Percentiles rank a stretch among this genome's conserved stretches.
Conservation (phyloP, 2,888 invertebrate species). For the Cyclophora albipunctata region DNA sequence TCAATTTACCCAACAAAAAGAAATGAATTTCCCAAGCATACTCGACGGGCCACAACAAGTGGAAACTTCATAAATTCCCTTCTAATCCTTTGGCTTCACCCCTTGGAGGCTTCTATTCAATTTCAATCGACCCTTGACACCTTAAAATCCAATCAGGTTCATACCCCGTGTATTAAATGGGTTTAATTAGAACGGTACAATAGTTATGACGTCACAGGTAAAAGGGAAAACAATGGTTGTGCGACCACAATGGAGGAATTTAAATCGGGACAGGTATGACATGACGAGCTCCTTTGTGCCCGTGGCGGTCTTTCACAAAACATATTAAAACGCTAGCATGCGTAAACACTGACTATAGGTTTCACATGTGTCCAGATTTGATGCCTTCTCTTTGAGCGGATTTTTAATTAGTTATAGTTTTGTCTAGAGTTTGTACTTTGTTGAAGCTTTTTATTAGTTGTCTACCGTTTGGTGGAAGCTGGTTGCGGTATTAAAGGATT, state of each 20-base stretch:
- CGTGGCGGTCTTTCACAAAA: slow-evolving; percentile 1
- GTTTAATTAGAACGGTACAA: slow-evolving; percentile 51
- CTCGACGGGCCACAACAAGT: not conserved
- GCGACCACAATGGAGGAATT: slow-evolving; percentile 39
- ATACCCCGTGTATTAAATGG: slow-evolving; percentile 36
- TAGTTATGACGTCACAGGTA: slow-evolving; percentile 33
- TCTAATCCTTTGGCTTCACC: slow-evolving; percentile 6
- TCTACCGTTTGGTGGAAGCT: too few relatives aligned
- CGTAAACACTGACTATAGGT: not conserved
- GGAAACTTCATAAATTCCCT: not conserved
- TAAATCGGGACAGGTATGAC: slow-evolving; percentile 39
- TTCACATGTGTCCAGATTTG: not conserved
- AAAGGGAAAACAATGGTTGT: slow-evolving; percentile 37
- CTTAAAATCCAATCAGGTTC: slow-evolving; percentile 54
- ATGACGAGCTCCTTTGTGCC: slow-evolving; percentile 26
- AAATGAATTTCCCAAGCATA: not conserved
- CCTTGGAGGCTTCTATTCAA: slow-evolving; percentile 17
- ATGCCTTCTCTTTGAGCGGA: too few relatives aligned
- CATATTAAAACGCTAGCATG: not conserved
- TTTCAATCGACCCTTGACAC: slow-evolving; percentile 38
- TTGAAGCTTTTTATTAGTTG: too few relatives aligned
- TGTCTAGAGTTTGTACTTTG: too few relatives aligned
- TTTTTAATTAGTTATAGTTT: too few relatives aligned
- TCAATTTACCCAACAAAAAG: not conserved
- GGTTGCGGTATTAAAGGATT: too few relatives aligned